Evolutionary conservation across 1,140 invertebrate species (phyloP).

Genomic region (Telenomus remus): DNA sequence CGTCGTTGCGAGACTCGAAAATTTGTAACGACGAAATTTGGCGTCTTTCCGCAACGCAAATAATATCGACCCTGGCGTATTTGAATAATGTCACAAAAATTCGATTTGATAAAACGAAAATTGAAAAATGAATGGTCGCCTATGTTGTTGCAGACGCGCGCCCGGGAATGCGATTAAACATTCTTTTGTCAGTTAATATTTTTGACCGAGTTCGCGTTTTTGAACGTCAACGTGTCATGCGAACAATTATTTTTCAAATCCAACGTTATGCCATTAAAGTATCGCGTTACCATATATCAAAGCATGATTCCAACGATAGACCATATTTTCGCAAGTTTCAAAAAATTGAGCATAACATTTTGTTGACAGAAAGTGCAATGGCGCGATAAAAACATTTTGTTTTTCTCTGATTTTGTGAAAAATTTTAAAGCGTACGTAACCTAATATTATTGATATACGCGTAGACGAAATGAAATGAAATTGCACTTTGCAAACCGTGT

Average conservation of each 20-base stretch:
- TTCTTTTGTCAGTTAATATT: conserved; percentile 28
- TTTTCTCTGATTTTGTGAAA: no score
- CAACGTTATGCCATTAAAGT: conserved; percentile 19
- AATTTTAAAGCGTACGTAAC: no score
- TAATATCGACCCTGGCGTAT: conserved; percentile 29
- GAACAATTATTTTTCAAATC: conserved; percentile 13
- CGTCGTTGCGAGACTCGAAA: conserved; percentile 33
- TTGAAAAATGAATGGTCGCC: conserved; percentile 9
- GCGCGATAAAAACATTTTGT: conserved; percentile 4
- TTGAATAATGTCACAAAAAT: conserved; percentile 33
- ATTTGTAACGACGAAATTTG: conserved; percentile 27
- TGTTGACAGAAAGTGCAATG: conserved; percentile 8
- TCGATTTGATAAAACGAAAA: conserved; percentile 15
- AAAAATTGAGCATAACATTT: neutral
- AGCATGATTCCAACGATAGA: neutral
- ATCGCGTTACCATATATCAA: conserved; percentile 4
- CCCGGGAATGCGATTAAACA: conserved; percentile 19
- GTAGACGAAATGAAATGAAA: no score
- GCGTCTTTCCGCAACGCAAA: conserved; percentile 10
- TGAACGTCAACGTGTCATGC: conserved; percentile 4
- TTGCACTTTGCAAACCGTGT: no score
- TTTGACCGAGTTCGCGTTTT: neutral
- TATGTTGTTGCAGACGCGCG: conserved; percentile 14
- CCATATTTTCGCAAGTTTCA: conserved; percentile 12
- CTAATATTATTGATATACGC: no score